Evolutionary conservation across 2,797 vertebrate genomes (phyloP).

Genomic region (Arctocebus calabarensis): DNA sequence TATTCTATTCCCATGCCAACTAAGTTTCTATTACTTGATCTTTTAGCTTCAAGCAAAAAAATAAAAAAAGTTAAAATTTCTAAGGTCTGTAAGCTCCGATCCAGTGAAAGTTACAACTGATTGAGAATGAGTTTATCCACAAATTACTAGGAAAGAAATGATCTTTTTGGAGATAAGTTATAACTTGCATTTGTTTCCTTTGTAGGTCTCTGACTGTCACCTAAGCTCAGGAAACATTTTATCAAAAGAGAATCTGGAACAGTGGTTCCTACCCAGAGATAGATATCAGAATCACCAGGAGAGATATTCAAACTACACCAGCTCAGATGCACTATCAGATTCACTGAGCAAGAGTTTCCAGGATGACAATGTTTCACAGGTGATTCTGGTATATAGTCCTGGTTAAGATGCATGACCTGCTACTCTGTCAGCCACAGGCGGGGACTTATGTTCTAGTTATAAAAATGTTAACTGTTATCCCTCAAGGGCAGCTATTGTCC

Average conservation of each 20-base stretch:
- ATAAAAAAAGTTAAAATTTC: not conserved
- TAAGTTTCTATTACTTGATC: not conserved
- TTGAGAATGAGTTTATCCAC: not conserved
- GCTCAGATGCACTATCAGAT: not conserved
- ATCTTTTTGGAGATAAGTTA: not conserved
- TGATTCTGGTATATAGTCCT: not conserved
- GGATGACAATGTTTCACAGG: not conserved
- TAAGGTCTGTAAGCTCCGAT: not conserved
- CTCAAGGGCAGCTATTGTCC: not conserved
- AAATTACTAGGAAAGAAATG: not conserved
- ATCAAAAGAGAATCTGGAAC: not conserved
- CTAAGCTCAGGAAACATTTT: slow-evolving; percentile 35
- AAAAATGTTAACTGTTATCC: not conserved
- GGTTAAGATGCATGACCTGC: not conserved
- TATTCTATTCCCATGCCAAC: not conserved
- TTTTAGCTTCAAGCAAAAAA: not conserved
- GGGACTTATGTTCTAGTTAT: not conserved
- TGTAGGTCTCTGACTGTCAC: not conserved
- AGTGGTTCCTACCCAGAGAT: not conserved
- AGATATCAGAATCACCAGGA: not conserved
- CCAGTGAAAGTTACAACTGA: not conserved
- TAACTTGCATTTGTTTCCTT: not conserved
- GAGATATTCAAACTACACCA: not conserved
- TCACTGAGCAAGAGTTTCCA: not conserved
- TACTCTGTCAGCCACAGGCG: not conserved